Evolutionary conservation across 2,113 vertebrate species (phyloP).

Genomic region (Syngnathoides biaculeatus): DNA sequence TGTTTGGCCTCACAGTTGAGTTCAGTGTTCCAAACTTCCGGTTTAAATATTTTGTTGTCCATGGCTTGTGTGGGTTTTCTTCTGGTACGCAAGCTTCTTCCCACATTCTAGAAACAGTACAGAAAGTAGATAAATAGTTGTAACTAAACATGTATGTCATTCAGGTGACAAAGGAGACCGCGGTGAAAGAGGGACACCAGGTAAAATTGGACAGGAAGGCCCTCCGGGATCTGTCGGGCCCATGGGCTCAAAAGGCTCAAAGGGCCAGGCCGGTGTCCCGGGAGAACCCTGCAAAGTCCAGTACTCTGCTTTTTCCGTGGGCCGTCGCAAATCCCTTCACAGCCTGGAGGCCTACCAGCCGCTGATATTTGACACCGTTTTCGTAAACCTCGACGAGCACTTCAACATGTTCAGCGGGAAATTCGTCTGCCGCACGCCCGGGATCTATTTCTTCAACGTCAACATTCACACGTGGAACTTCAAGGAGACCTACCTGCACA

Average conservation of each 20-base stretch:
- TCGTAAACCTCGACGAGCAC: conserved; percentile 84
- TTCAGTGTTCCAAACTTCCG: too few relatives aligned
- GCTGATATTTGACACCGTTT: conserved; percentile 85
- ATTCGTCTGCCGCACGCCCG: conserved; percentile 78
- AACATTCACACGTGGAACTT: conserved; percentile 98
- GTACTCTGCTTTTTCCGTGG: conserved; percentile 85
- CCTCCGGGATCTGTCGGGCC: conserved; percentile 72
- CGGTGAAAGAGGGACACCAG: conserved; percentile 82
- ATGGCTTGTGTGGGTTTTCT: too few relatives aligned
- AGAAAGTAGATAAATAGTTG: too few relatives aligned
- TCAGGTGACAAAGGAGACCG: conserved; percentile 91
- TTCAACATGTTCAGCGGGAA: conserved; percentile 87
- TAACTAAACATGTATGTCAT: too few relatives aligned
- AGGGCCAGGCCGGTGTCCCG: conserved; percentile 81
- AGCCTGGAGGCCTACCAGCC: conserved; percentile 84
- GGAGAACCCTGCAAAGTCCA: conserved; percentile 82
- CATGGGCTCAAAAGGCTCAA: conserved; percentile 79
- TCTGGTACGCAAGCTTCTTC: neutral
- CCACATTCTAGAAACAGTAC: neutral
- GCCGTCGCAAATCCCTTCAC: conserved; percentile 86
- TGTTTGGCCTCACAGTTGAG: too few relatives aligned
- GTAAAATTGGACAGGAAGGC: conserved; percentile 84
- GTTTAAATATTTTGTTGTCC: too few relatives aligned
- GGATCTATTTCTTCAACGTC: conserved; percentile 91
- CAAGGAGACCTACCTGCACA: conserved; percentile 95